phyloP scores from a whole-genome alignment of 2,113 vertebrate species.

The Protobothrops flavoviridis region DNA sequence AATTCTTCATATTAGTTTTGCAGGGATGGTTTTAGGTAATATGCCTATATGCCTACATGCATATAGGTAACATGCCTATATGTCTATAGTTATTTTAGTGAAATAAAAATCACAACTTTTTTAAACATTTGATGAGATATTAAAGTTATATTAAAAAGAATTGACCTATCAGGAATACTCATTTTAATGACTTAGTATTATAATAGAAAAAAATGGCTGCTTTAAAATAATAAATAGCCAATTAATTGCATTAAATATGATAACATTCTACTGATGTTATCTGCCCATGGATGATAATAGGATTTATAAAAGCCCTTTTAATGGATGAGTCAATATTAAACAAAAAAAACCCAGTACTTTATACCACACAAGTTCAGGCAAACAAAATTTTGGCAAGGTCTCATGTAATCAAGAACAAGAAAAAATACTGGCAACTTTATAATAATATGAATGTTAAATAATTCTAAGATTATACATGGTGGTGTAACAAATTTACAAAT shows the following conservation, averaged over 20 bases:
- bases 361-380: background rate
- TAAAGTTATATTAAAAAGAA: constrained; percentile 14
- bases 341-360: background rate
- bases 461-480: background rate
- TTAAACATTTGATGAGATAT: constrained; percentile 7
- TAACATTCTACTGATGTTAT: background rate
- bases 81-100: background rate
- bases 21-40: accelerated
- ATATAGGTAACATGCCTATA: no score
- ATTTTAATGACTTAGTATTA: background rate
- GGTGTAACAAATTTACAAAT: background rate
- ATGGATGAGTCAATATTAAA: constrained; percentile 6
- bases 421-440: background rate
- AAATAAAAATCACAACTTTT: constrained; percentile 15
- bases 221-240: constrained; percentile 34
- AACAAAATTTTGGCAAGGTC: background rate
- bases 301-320: constrained; percentile 3
- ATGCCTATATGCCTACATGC: no score
- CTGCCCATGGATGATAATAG: constrained; percentile 1
- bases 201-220: background rate
- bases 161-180: background rate
- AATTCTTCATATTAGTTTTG: constrained; percentile 7
- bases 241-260: background rate
- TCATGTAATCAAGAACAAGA: background rate
- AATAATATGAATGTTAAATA: background rate